Evolutionary conservation across 2,113 vertebrate species (phyloP).

Genomic region (Podiceps cristatus): DNA sequence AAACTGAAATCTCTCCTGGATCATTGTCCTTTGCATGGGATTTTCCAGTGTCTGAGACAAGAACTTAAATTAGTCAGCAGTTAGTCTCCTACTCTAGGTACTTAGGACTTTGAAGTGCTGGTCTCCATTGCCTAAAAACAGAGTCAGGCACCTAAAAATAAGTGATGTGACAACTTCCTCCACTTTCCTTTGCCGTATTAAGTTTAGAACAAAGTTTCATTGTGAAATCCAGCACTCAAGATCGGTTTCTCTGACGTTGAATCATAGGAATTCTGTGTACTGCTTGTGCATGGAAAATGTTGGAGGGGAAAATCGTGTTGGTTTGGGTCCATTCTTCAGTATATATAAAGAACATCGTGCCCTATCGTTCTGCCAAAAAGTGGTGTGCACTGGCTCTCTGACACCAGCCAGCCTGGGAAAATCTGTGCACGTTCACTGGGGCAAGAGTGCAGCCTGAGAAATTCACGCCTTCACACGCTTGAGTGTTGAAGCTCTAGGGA

Average conservation of each 20-base stretch:
- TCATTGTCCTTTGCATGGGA: neutral
- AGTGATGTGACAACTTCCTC: neutral
- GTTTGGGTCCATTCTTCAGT: neutral
- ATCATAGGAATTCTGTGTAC: neutral
- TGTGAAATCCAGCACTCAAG: neutral
- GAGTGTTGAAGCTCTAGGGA: neutral
- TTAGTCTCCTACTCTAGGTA: neutral
- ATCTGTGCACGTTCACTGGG: neutral
- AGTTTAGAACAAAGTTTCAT: neutral
- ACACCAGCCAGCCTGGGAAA: neutral
- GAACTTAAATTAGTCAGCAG: neutral
- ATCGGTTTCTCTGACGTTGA: neutral
- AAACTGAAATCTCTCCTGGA: neutral
- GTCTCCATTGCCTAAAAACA: neutral
- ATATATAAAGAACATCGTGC: neutral
- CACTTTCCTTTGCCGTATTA: neutral
- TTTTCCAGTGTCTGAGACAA: neutral
- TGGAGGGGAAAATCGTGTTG: neutral
- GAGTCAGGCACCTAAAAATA: neutral
- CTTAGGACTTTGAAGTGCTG: neutral
- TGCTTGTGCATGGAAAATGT: neutral
- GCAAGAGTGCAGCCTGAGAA: neutral
- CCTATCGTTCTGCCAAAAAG: neutral
- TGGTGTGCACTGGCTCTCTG: neutral
- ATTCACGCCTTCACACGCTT: accelerated